phyloP scores from a whole-genome alignment of 1,140 invertebrate species.

The Tribolium castaneum region DNA sequence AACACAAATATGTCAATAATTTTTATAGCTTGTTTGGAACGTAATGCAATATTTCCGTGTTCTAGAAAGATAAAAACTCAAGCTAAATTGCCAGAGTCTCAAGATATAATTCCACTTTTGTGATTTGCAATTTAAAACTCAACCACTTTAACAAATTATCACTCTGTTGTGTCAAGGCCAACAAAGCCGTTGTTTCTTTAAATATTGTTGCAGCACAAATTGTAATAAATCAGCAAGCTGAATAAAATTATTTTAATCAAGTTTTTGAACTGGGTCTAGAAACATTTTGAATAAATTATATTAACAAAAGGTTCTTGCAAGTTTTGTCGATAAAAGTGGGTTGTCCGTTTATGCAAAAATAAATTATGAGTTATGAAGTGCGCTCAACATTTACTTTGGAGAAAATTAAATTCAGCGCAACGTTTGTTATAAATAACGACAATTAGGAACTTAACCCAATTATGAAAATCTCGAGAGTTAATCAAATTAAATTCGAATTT shows the following conservation, averaged over 20 bases:
- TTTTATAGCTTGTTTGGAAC: no score
- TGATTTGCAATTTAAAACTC: not conserved
- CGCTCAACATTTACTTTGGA: no score
- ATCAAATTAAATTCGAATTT: slow-evolving; percentile 2
- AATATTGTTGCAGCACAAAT: slow-evolving; percentile 3
- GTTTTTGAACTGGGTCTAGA: not conserved
- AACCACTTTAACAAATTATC: not conserved
- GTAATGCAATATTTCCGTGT: no score
- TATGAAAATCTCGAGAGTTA: slow-evolving; percentile 6
- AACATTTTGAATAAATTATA: not conserved
- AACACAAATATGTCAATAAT: no score
- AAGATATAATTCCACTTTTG: not conserved
- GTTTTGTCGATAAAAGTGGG: no score
- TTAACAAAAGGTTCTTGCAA: no score
- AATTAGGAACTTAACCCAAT: slow-evolving; percentile 6
- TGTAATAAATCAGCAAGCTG: not conserved
- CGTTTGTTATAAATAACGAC: slow-evolving; percentile 7
- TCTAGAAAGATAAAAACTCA: no score
- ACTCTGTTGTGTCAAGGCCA: not conserved
- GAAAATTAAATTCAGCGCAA: not conserved
- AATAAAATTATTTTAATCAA: slow-evolving; percentile 21
- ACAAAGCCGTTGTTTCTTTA: not conserved
- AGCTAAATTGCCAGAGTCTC: no score
- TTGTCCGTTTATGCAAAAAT: no score
- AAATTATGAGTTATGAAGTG: no score